Conservation (phyloP, 2,113 vertebrate genomes). For the Girardinichthys multiradiatus region DNA sequence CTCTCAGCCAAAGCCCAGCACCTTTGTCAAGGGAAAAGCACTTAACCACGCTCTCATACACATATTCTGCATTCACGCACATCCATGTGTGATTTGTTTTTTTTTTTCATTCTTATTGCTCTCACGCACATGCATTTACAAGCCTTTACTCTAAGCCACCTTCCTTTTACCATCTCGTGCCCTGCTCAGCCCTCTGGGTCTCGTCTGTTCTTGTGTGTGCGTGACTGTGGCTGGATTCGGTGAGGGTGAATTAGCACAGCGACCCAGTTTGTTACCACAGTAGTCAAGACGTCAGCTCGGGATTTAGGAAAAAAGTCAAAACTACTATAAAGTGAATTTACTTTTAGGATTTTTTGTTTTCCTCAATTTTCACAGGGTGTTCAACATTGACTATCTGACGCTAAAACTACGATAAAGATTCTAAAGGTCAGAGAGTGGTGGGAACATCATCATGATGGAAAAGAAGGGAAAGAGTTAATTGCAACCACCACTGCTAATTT, state of each 20-base stretch:
- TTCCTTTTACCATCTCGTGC: constrained; percentile 60
- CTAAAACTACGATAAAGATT: too few species aligned
- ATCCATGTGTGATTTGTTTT: constrained; percentile 46
- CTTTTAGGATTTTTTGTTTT: background rate
- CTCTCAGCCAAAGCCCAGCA: constrained; percentile 57
- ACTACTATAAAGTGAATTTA: too few species aligned
- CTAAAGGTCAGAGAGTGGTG: too few species aligned
- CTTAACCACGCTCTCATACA: constrained; percentile 65
- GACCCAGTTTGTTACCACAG: constrained; percentile 72
- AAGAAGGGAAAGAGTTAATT: too few species aligned
- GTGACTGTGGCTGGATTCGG: constrained; percentile 72
- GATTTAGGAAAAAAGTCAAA: constrained; percentile 8
- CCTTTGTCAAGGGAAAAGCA: constrained; percentile 67
- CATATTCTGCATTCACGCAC: constrained; percentile 37
- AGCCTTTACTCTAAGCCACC: constrained; percentile 37
- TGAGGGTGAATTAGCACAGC: constrained; percentile 67
- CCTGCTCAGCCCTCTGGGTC: constrained; percentile 43
- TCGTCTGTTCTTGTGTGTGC: constrained; percentile 64
- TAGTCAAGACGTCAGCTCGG: constrained; percentile 44
- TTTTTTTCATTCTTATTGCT: background rate
- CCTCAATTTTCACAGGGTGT: background rate
- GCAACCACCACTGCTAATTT: too few species aligned
- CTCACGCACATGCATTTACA: constrained; percentile 24
- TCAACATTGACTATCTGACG: too few species aligned
- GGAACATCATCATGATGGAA: too few species aligned